Evolutionary conservation across 2,113 vertebrate genomes (phyloP), one percentile per base, ranked within the genome.

Genomic region (Mobula birostris): DNA sequence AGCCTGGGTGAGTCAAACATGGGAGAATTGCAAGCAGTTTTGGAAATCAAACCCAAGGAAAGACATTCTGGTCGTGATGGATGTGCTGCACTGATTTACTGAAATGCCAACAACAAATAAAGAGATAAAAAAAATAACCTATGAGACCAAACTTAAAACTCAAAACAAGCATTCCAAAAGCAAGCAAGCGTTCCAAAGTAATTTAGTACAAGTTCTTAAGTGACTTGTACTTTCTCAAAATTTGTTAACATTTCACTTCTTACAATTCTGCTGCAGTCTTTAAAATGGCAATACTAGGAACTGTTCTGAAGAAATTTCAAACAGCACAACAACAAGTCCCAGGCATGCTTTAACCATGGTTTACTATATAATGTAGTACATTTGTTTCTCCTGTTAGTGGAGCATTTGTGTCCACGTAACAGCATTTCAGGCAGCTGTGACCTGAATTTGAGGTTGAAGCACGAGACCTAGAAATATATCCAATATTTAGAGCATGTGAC

Each of bases 381-480:
- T 24, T 74, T 21, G 40, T 48, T 93, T 93, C 68, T 27, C 90
- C 90, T 74, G 36, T 36, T 93, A 48, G 68, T 93, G 90, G 68
- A 21, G 90, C 90, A 93, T 32, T 92, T 92, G 68, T 72, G 68
- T 3, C 68, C 66, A 48, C 14, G 72, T 40, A 70, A 92, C 66
- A 48, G 12, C 9, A 72, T 48, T 72, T 27, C 90, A 93, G 36
- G 19, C 68, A 40, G 15, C 19, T 74, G 17, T 36, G 48, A 93
- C 48, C 36, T 36, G 15, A 27, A 14, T 17, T 48, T 7, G 21
- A 24, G 3, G 12, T 36, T 70, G 29, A 92, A 87, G 61, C 6
- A 29, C 14, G 2, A 29, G 17, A 19, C 72, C 19, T 74, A 74
- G 21, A 74, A 74, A 24, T 74, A 2, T 3, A 74, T 74, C 72